Percentiles rank a stretch among this genome's conserved stretches.
These are phyloP conservation scores for Microctonus hyperodae DNA, from an alignment of 2,888 invertebrate genomes.

Conservation along the genomic window DNA sequence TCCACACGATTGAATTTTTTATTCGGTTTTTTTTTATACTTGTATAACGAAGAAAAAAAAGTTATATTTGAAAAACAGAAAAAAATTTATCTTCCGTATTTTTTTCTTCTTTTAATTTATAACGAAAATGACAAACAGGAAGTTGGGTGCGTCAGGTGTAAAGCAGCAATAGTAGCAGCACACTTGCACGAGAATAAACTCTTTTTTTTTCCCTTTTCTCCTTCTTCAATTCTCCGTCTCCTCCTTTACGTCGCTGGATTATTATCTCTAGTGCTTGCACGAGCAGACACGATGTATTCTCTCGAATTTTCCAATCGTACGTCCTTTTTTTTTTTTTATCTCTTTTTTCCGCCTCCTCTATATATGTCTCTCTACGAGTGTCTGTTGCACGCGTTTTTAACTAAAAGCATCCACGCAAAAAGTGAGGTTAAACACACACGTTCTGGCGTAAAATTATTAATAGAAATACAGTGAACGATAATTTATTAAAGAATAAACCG, in stretches of 20 bases:
- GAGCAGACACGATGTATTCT: background rate
- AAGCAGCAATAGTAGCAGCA: background rate
- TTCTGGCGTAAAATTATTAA: background rate
- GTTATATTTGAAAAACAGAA: background rate
- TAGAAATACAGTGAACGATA: background rate
- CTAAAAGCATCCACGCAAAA: background rate
- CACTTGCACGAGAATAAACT: constrained; percentile 4
- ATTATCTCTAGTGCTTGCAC: background rate
- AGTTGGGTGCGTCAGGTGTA: constrained; percentile 1
- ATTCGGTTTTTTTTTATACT: too few relatives aligned
- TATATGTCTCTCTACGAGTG: background rate
- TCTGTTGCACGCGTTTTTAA: background rate
- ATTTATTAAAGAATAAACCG: background rate
- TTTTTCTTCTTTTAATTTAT: too few relatives aligned
- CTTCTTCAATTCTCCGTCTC: background rate
- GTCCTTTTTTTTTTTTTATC: background rate
- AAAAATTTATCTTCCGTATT: background rate
- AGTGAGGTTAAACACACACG: constrained; percentile 2
- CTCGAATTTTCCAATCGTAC: background rate
- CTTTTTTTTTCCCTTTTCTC: background rate
- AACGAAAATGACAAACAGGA: background rate
- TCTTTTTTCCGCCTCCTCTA: background rate
- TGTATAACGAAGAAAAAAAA: background rate
- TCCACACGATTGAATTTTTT: background rate
- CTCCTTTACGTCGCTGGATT: background rate